Evolutionary conservation across 1,140 invertebrate species (phyloP), one percentile per base, ranked within the genome.

Genomic region (Heliothis subflexa): DNA sequence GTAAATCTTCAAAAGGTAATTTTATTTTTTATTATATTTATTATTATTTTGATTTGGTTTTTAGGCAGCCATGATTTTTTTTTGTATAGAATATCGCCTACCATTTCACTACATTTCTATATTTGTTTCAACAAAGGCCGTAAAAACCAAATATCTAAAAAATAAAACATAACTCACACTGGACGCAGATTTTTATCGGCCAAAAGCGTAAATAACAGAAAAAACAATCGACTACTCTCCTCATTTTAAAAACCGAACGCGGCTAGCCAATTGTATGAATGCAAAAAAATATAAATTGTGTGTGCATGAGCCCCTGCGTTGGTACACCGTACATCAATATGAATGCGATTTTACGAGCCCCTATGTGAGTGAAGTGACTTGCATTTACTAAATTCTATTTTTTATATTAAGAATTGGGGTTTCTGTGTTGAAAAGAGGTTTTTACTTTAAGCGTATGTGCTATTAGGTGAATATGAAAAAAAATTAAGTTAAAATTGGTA

Each of bases 351-450:
- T 40, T 73, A 57, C 16, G 25, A 21, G 25, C 28, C 52, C 45
- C 45, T 11, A 33, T 49, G 40, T 50, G 62, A 62, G 45, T 49
- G 64, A 50, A 78, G 66, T 79, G 78, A 78, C 78, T 78, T 80
- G 80, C 59, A 71, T 72, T 79, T 78, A 54, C 57, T 61, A 47
- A 10, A 25, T 9, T 28, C 0, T 21, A 55, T 55, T n/a, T n/a
- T 21, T 18, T 13, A 1, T 3, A 49, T 25, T 74, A 21, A 16
- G 12, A 61, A 59, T 7, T 59, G 55, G 10, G 12, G 3, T 54
- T 55, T 55, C 28, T 28, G 14, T 55, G 14, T 57, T 14, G n/a
- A 45, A 55, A 59, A 74, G 10, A 59, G 54, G 14, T 61, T 59
- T 73, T 61, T 73, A 73, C 33, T 47, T 33, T n/a, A 9, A 40